Evolutionary conservation across 2,888 invertebrate genomes (phyloP), one percentile per base, ranked within the genome.

Genomic region (Seira ritae): DNA sequence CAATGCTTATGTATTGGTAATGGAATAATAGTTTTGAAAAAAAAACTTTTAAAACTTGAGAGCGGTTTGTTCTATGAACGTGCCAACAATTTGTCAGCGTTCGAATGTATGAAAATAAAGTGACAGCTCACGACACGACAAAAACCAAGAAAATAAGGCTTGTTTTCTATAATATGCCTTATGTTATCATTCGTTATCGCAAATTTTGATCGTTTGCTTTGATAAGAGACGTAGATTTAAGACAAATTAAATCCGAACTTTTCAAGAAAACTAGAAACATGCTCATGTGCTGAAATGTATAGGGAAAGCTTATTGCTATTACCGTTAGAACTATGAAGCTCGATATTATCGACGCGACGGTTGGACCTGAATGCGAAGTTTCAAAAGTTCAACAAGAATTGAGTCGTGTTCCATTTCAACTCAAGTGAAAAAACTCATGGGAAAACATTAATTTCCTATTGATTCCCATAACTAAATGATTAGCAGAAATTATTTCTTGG

Each of bases 51-150:
- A n/a, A n/a, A n/a, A n/a, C n/a, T n/a, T n/a, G n/a, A n/a, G n/a
- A n/a, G n/a, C n/a, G n/a, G n/a, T n/a, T n/a, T n/a, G n/a, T n/a
- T n/a, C n/a, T n/a, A n/a, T n/a, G n/a, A n/a, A 78, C 78, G 78
- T 78, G 78, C 78, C 62, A 71, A 70, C 78, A 78, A 78, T 78
- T 78, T 78, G 78, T 78, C 78, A 71, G 70, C 42, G 55, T 71
- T 65, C 1, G 71, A 71, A 78, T 62, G 42, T 78, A 78, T 78
- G 78, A 78, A 78, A 78, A 66, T 66, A 42, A 71, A 78, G 42
- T 71, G 78, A 78, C 78, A 71, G 70, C 70, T 71, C 70, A 78
- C 78, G 66, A 78, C 12, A 65, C 65, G 15, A 23, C 66, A 31
- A 67, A 66, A 50, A 46, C 22, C 4, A 60, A 60, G 2, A n/a